Evolutionary conservation across 2,888 invertebrate species (phyloP).

Genomic region (Thalpophila matura): DNA sequence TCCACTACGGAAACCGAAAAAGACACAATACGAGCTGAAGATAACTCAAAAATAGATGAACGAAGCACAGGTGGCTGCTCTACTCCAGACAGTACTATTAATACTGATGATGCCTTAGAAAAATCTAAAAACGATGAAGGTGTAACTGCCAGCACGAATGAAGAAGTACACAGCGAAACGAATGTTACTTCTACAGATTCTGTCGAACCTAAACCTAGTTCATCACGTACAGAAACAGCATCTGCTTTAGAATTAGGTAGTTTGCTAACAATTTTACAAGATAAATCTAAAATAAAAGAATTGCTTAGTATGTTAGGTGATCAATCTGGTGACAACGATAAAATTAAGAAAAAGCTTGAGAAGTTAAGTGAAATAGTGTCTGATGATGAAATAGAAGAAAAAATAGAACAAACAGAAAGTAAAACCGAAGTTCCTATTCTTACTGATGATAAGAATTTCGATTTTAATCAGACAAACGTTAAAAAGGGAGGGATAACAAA

Average conservation of each 20-base stretch:
- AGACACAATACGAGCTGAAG: conserved; percentile 24
- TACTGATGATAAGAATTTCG: conserved; percentile 1
- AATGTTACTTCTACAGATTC: conserved; percentile 77
- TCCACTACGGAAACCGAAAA: conserved; percentile 73
- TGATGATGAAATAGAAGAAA: conserved; percentile 78
- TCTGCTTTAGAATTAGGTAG: conserved; percentile 74
- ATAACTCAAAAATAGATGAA: conserved; percentile 44
- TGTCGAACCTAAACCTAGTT: conserved; percentile 61
- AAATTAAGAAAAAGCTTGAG: conserved; percentile 91
- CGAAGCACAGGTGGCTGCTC: conserved; percentile 61
- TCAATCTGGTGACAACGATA: conserved; percentile 82
- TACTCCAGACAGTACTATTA: conserved; percentile 82
- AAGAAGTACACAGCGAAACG: conserved; percentile 71
- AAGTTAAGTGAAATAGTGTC: conserved; percentile 90
- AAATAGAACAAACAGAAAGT: conserved; percentile 1
- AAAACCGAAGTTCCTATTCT: conserved; percentile 9
- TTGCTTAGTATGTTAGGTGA: conserved; percentile 83
- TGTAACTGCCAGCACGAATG: conserved; percentile 77
- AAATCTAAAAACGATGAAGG: conserved; percentile 60
- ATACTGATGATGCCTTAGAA: conserved; percentile 61
- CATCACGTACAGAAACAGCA: conserved; percentile 59
- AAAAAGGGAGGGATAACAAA: conserved; percentile 1
- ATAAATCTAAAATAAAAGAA: conserved; percentile 88
- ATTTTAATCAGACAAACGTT: neutral
- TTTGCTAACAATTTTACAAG: conserved; percentile 82